A percentile compares a stretch with the other conserved stretches of the same genome.
phyloP scores from a whole-genome alignment of 2,888 invertebrate species.

The Drosophila meridionalis region DNA sequence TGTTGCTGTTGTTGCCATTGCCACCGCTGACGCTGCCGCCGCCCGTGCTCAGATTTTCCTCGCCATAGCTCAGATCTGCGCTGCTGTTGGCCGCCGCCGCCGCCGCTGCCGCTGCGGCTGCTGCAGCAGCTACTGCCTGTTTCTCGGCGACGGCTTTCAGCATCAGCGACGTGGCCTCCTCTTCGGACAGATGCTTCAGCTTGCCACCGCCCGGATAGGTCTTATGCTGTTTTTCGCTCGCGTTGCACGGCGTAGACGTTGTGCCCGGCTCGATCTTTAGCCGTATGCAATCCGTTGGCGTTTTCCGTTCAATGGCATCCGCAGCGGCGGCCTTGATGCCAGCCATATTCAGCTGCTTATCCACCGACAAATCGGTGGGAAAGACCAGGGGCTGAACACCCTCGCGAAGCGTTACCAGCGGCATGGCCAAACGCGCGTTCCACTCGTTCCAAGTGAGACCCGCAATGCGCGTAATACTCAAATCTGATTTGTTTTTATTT shows the following conservation, averaged over 20 bases:
- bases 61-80: conserved; percentile 80
- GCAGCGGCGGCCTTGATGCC: conserved; percentile 42
- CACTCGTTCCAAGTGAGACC: conserved; percentile 90
- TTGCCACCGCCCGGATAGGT: conserved; percentile 67
- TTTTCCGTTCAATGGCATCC: conserved; percentile 67
- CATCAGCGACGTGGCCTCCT: conserved; percentile 81
- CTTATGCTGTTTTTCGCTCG: conserved; percentile 57
- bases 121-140: conserved; percentile 59
- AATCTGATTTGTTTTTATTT: conserved; percentile 86
- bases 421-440: conserved; percentile 91
- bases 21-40: conserved; percentile 39
- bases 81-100: conserved; percentile 64
- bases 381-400: conserved; percentile 85
- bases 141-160: conserved; percentile 81
- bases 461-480: conserved; percentile 90
- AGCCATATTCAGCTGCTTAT: conserved; percentile 69
- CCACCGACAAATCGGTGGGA: conserved; percentile 84
- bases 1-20: conserved; percentile 59
- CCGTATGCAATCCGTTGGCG: conserved; percentile 67
- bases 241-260: conserved; percentile 64
- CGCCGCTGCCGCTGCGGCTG: conserved; percentile 62
- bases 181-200: conserved; percentile 79
- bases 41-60: conserved; percentile 56
- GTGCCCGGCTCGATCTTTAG: conserved; percentile 66
- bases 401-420: conserved; percentile 88